phyloP scores from a whole-genome alignment of 2,113 vertebrate species.

The Prinia subflava region DNA sequence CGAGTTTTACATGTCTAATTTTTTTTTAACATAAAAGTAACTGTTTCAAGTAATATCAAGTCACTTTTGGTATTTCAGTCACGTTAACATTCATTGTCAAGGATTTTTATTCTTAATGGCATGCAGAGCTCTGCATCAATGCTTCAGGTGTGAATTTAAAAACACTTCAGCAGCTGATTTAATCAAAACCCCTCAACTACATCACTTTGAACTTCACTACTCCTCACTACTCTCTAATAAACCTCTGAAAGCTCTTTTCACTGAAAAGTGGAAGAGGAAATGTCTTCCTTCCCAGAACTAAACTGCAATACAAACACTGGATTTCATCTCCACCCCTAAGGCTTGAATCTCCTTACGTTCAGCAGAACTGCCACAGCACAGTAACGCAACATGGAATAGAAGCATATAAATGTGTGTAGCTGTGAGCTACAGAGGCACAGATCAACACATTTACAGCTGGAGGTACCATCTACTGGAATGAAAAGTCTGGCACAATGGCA shows the following conservation, averaged over 20 bases:
- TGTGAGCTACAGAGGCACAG: background rate
- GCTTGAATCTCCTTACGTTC: background rate
- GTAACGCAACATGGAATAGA: background rate
- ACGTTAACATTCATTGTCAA: background rate
- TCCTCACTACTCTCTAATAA: background rate
- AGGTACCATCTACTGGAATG: conserved; percentile 25
- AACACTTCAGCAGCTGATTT: background rate
- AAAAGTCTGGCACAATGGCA: conserved; percentile 44
- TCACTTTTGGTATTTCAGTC: background rate
- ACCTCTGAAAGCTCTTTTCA: background rate
- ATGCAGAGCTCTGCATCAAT: background rate
- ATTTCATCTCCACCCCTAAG: background rate
- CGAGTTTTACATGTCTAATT: background rate
- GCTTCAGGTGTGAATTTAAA: conserved; percentile 12
- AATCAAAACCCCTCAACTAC: background rate
- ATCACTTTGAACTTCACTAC: background rate
- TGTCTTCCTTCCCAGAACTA: background rate
- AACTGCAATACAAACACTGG: background rate
- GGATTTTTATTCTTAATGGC: background rate
- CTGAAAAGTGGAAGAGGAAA: background rate
- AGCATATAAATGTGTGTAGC: background rate
- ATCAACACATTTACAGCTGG: conserved; percentile 21
- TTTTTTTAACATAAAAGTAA: background rate
- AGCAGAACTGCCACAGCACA: background rate
- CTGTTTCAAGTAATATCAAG: background rate